Evolutionary conservation across 2,113 vertebrate genomes (phyloP).

Genomic region (Dolichallabes microphthalmus): DNA sequence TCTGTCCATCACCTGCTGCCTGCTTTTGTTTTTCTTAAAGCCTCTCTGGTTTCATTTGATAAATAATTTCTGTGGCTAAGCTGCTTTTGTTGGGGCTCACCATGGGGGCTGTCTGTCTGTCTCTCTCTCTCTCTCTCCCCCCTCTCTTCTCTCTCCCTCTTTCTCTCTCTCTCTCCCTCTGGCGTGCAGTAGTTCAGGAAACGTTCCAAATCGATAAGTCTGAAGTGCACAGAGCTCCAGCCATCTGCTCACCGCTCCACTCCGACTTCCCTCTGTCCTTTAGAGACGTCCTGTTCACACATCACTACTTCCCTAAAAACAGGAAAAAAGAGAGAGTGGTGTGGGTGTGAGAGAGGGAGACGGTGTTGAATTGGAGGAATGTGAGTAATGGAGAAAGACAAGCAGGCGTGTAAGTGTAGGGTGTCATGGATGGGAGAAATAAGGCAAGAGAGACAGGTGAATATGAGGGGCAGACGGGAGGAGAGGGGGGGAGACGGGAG

Average conservation of each 20-base stretch:
- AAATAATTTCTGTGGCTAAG: conserved; percentile 54
- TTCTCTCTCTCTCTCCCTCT: neutral
- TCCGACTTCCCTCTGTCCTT: conserved; percentile 49
- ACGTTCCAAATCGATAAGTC: conserved; percentile 49
- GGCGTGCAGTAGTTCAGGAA: conserved; percentile 47
- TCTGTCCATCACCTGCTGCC: conserved; percentile 28
- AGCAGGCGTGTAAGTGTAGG: neutral
- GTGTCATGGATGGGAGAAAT: neutral
- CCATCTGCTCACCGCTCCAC: conserved; percentile 48
- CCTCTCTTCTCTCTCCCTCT: neutral
- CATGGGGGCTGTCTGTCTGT: neutral
- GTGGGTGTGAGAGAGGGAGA: neutral
- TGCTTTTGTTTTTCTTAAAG: conserved; percentile 43
- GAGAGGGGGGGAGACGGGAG: too few species aligned
- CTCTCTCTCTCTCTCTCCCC: conserved; percentile 37
- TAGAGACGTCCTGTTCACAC: conserved; percentile 38
- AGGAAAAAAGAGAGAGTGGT: conserved; percentile 13
- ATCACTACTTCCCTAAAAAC: conserved; percentile 36
- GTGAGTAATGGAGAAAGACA: neutral
- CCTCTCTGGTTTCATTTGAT: conserved; percentile 55
- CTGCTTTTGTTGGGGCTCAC: conserved; percentile 40
- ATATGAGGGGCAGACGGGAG: too few species aligned
- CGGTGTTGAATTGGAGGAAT: neutral
- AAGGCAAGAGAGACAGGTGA: neutral
- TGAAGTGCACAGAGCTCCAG: conserved; percentile 32